These are phyloP conservation scores for Sebastes cheni DNA, from an alignment of 2,797 vertebrate genomes.

Conservation along the genomic window DNA sequence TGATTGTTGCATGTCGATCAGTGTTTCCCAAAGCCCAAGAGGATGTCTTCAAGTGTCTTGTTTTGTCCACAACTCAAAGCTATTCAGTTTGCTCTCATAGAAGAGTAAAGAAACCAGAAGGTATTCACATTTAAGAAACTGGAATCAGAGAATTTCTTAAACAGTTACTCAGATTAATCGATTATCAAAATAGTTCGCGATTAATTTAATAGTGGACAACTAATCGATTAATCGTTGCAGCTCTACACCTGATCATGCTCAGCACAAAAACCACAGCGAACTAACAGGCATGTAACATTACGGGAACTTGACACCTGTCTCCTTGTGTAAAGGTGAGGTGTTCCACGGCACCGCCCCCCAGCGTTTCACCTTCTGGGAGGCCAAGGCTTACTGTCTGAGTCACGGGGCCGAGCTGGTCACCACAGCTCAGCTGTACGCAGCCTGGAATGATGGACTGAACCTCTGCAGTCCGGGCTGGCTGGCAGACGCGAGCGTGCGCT, in stretches of 20 bases:
- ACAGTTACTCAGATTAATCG: no score
- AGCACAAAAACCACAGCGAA: neutral
- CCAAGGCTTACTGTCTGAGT: slow-evolving; percentile 81
- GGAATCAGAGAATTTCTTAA: no score
- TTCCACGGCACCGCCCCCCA: slow-evolving; percentile 82
- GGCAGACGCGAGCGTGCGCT: slow-evolving; percentile 92
- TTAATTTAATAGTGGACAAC: no score
- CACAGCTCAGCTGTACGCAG: slow-evolving; percentile 90
- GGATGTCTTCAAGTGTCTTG: no score
- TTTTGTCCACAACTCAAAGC: no score
- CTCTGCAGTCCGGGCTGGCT: slow-evolving; percentile 95
- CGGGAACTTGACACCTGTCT: neutral
- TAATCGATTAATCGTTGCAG: no score
- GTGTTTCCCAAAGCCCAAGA: no score
- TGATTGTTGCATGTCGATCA: no score
- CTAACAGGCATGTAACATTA: neutral
- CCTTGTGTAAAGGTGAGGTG: slow-evolving; percentile 84
- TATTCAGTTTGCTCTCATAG: no score
- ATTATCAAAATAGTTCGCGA: no score
- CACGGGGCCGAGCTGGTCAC: slow-evolving; percentile 85
- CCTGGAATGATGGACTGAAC: slow-evolving; percentile 91
- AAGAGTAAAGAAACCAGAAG: no score
- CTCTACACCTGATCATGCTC: neutral
- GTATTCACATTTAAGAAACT: no score
- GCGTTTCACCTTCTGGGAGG: slow-evolving; percentile 88